phyloP scores from a whole-genome alignment of 2,888 invertebrate species.

The Drepana falcataria region DNA sequence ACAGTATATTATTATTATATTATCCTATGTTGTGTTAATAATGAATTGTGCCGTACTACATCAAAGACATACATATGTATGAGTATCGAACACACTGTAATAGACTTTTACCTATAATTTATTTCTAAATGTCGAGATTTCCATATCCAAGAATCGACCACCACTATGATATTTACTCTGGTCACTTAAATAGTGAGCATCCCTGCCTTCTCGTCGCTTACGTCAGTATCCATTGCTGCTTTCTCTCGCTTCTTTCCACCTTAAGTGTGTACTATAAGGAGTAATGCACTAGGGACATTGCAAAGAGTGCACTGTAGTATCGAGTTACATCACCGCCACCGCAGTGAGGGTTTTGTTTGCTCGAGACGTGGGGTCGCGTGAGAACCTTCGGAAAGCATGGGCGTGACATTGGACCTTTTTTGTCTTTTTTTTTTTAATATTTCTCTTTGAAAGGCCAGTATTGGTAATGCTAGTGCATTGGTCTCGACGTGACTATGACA shows the following conservation, averaged over 20 bases:
- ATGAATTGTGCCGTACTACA: too few relatives aligned
- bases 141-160: background rate
- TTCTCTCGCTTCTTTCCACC: constrained; percentile 16
- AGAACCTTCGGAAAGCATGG: constrained; percentile 73
- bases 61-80: too few relatives aligned
- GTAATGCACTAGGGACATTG: constrained; percentile 26
- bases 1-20: too few relatives aligned
- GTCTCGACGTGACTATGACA: constrained; percentile 68
- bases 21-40: too few relatives aligned
- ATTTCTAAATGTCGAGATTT: too few relatives aligned
- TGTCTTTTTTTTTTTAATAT: constrained; percentile 40
- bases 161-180: constrained; percentile 34
- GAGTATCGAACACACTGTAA: too few relatives aligned
- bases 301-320: constrained; percentile 44
- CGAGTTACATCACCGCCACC: constrained; percentile 49
- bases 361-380: constrained; percentile 63
- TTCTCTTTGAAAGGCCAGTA: constrained; percentile 51
- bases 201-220: constrained; percentile 23
- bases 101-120: too few relatives aligned
- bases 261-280: constrained; percentile 6
- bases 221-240: constrained; percentile 35
- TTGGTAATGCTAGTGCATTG: constrained; percentile 52
- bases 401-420: constrained; percentile 73
- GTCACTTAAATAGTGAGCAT: constrained; percentile 53
- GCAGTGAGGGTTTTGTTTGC: constrained; percentile 61